Evolutionary conservation across 1,140 invertebrate genomes (phyloP).

Genomic region (Megathymus violae): DNA sequence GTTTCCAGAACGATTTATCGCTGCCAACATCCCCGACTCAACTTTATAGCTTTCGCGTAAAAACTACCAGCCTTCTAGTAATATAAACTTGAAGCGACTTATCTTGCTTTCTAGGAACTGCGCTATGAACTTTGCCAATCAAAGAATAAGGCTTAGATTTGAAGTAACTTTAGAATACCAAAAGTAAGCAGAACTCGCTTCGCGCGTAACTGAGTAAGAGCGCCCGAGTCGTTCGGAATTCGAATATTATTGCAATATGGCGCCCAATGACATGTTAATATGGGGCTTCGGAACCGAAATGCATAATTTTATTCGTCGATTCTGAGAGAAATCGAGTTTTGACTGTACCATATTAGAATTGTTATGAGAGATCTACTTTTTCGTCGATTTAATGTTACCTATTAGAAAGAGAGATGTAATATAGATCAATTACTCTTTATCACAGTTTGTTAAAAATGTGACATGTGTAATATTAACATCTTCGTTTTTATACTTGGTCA

Average conservation of each 20-base stretch:
- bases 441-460: background rate
- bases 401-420: conserved; percentile 11
- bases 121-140: background rate
- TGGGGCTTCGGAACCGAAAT: conserved; percentile 62
- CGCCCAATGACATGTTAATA: conserved; percentile 77
- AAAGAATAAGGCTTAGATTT: conserved; percentile 38
- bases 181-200: conserved; percentile 7
- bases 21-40: conserved; percentile 52
- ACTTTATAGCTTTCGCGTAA: conserved; percentile 62
- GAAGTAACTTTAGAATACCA: conserved; percentile 7
- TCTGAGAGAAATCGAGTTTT: conserved; percentile 39
- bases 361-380: conserved; percentile 27
- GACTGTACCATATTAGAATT: conserved; percentile 36
- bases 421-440: background rate
- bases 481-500: too few relatives aligned
- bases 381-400: conserved; percentile 19
- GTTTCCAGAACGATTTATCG: conserved; percentile 62
- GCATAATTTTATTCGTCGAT: conserved; percentile 71
- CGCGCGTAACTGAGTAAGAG: conserved; percentile 44
- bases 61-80: conserved; percentile 51
- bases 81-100: conserved; percentile 47
- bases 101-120: conserved; percentile 1
- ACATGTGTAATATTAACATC: too few relatives aligned
- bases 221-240: conserved; percentile 59
- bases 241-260: conserved; percentile 74